Percentiles rank a stretch among this genome's conserved stretches.
Conservation (phyloP, 2,888 invertebrate genomes). For the Autographa gamma region DNA sequence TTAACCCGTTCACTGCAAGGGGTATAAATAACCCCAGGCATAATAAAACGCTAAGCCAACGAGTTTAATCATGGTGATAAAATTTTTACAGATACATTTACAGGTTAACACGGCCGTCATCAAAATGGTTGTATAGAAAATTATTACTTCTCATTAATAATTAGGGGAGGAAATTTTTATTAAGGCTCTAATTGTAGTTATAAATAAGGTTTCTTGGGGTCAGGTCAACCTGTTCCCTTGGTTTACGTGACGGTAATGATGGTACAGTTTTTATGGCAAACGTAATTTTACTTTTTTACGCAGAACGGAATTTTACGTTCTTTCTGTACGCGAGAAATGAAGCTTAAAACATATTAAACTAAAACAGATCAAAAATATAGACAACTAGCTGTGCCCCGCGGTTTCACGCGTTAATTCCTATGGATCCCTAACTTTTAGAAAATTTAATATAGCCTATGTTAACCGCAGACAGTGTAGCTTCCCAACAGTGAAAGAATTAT, state of each 20-base stretch:
- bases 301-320: too few relatives aligned
- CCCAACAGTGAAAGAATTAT: too few relatives aligned
- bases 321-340: too few relatives aligned
- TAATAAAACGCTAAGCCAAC: conserved; percentile 71
- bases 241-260: not conserved
- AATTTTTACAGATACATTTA: conserved; percentile 62
- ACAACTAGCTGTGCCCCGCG: too few relatives aligned
- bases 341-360: too few relatives aligned
- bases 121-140: conserved; percentile 39
- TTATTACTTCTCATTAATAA: conserved; percentile 55
- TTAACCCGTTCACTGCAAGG: conserved; percentile 62
- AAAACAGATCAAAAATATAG: too few relatives aligned
- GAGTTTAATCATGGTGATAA: conserved; percentile 71
- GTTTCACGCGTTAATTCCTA: too few relatives aligned
- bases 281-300: not conserved
- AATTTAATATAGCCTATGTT: too few relatives aligned
- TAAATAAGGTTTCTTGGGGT: conserved; percentile 3
- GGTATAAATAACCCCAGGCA: conserved; percentile 57
- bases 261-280: not conserved
- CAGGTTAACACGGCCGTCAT: conserved; percentile 31
- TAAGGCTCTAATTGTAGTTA: conserved; percentile 21
- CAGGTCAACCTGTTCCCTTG: not conserved
- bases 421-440: too few relatives aligned
- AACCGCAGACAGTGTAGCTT: too few relatives aligned
- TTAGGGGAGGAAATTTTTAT: conserved; percentile 31